These are phyloP conservation scores for Jordanella pulchra DNA, from an alignment of 2,797 vertebrate species.

Conservation along the genomic window DNA sequence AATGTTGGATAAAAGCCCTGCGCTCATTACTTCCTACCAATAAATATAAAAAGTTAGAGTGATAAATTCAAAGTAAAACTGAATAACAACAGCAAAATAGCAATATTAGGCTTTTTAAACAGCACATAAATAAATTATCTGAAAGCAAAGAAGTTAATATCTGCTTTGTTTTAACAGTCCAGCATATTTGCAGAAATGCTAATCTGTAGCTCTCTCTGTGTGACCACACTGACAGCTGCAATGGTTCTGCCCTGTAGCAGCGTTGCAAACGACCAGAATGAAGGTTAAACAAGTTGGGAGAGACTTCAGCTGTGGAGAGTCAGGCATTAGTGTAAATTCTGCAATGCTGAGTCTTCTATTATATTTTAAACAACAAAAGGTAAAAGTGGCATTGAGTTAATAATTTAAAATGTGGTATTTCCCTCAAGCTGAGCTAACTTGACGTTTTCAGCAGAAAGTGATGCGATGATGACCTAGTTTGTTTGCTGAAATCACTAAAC, in stretches of 20 bases:
- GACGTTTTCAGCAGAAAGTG: background rate
- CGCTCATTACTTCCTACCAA: background rate
- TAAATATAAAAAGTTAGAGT: background rate
- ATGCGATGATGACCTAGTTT: background rate
- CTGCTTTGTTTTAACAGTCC: background rate
- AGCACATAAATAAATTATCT: background rate
- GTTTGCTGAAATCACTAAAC: background rate
- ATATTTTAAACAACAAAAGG: slow-evolving; percentile 1
- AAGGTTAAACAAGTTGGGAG: slow-evolving; percentile 7
- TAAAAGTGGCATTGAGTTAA: slow-evolving; percentile 16
- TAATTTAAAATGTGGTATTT: slow-evolving; percentile 14
- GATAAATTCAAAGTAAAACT: background rate
- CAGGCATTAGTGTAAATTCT: slow-evolving; percentile 13
- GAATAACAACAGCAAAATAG: slow-evolving; percentile 18
- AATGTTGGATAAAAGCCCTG: background rate
- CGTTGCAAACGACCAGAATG: slow-evolving; percentile 19
- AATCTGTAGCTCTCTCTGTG: background rate
- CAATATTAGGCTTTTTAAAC: slow-evolving; percentile 11
- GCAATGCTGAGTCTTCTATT: slow-evolving; percentile 10
- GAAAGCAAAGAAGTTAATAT: background rate
- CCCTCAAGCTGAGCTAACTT: slow-evolving; percentile 5
- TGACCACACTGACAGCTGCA: slow-evolving; percentile 9
- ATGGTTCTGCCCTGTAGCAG: background rate
- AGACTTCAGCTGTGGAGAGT: slow-evolving; percentile 8
- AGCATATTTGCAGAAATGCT: slow-evolving; percentile 9